Base-by-base conservation (phyloP, 64 coral and sea anemone genomes). In the Actinia equina region DNA sequence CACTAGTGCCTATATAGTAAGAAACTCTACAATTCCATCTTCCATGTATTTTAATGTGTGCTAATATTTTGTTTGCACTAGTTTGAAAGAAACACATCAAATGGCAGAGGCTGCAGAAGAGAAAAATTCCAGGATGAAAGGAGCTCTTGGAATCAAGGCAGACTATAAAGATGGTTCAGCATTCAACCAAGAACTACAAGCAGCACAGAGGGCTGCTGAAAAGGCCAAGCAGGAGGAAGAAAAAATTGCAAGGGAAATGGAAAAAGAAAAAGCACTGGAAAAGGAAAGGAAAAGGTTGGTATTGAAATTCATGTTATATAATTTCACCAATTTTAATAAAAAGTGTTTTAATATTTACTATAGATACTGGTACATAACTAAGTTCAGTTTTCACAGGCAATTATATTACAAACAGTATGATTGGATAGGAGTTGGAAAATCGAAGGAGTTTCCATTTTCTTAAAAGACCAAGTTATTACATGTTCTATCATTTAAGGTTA, bases 141-240 rank as follows among this genome's bases (percentile, higher is more conserved):
- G 86, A 52, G 96, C 93, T 43, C 91, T 98, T 55, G 96, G 93
- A 17, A 98, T 98, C 83, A 98, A 86, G 41, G 81, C 92, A 22
- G 96, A 95, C 49, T 98, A 98, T 20, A 98, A 95, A 88, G 93
- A 92, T 88, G 96, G 96, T 15, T 92, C 93, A 0, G 82, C 96
- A 53, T 98, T 98, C 77, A 90, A 95, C 56, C 96, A 98, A 77
- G 96, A 98, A 91, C 27, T 95, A 19, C 93, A 93, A 63, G 96
- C 91, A 65, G 85, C 88, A 79, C 83, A 93, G 71, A 88, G 87
- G 61, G 86, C 82, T 20, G 86, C 52, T 57, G 70, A 88, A 46
- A 87, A 89, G 44, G 88, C 76, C 22, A 59, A 86, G 86, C 84
- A 85, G 42, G 88, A 87, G 55, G 49, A 81, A 26, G 91, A 90